phyloP scores from a whole-genome alignment of 1,140 invertebrate species.

The Bombus confusus region DNA sequence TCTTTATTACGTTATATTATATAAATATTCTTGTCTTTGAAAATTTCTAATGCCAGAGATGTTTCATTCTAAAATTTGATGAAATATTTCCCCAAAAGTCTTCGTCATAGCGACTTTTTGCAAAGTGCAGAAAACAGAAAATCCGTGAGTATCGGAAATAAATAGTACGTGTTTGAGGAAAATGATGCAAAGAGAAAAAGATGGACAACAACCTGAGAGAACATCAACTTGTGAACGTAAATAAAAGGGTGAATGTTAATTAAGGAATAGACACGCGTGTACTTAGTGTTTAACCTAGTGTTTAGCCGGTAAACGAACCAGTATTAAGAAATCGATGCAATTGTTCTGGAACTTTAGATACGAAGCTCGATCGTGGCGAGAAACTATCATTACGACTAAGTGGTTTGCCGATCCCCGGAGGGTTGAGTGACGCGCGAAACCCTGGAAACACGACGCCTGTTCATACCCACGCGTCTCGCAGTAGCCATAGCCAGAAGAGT shows the following conservation, averaged over 20 bases:
- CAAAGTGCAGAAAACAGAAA: too few species aligned
- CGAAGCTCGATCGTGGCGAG: neutral
- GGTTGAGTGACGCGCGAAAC: constrained; percentile 28
- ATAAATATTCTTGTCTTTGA: too few species aligned
- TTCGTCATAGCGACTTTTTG: too few species aligned
- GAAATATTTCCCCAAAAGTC: too few species aligned
- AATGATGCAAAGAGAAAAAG: too few species aligned
- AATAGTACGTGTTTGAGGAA: too few species aligned
- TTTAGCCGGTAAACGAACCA: neutral
- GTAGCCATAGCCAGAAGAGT: neutral
- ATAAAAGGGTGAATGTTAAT: neutral
- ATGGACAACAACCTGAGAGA: neutral
- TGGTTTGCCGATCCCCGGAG: constrained; percentile 20
- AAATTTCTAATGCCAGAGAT: too few species aligned
- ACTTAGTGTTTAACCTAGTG: too few species aligned
- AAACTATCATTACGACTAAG: constrained; percentile 37
- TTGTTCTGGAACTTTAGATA: neutral
- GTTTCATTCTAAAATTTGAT: too few species aligned
- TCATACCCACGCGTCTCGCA: constrained; percentile 4
- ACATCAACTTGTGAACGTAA: neutral
- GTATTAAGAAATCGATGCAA: constrained; percentile 17
- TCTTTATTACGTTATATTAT: too few species aligned
- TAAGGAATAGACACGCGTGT: neutral
- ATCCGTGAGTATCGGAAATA: too few species aligned
- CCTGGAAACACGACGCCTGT: neutral